These are phyloP conservation scores for Eumaeus atala DNA, from an alignment of 1,140 invertebrate species.

Conservation along the genomic window DNA sequence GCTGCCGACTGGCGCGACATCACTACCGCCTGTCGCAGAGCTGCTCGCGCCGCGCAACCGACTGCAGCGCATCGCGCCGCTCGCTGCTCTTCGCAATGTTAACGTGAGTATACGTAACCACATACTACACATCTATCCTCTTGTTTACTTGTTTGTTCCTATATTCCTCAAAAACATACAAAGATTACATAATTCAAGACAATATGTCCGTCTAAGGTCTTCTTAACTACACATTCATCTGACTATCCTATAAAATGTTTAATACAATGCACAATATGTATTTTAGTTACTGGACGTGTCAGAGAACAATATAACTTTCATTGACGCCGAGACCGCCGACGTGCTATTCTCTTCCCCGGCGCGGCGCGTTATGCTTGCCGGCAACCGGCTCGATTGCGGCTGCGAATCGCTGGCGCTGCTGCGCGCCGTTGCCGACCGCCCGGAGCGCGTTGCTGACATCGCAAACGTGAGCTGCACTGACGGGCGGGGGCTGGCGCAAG, in stretches of 20 bases:
- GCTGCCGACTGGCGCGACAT: conserved; percentile 8
- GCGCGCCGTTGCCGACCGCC: conserved; percentile 12
- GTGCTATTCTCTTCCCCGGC: conserved; percentile 10
- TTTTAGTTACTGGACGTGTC: conserved; percentile 19
- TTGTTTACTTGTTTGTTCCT: background rate
- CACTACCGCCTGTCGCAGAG: conserved; percentile 14
- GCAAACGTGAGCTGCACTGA: conserved; percentile 24
- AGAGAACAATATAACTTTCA: conserved; percentile 12
- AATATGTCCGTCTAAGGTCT: too few relatives aligned
- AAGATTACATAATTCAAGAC: too few relatives aligned
- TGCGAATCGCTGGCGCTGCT: conserved; percentile 72
- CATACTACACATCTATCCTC: conserved; percentile 1
- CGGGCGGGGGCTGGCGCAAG: conserved; percentile 17
- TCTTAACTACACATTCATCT: too few relatives aligned
- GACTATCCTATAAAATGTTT: background rate
- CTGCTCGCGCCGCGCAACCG: conserved; percentile 20
- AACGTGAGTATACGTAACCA: conserved; percentile 2
- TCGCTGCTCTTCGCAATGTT: conserved; percentile 1
- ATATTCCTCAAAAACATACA: too few relatives aligned
- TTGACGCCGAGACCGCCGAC: conserved; percentile 15
- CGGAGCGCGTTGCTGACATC: conserved; percentile 5
- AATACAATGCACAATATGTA: background rate
- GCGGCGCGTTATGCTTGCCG: conserved; percentile 17
- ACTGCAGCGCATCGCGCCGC: conserved; percentile 3
- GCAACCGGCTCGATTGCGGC: conserved; percentile 25